Evolutionary conservation across 2,888 invertebrate genomes (phyloP).

Genomic region (Ormyrus pomaceus): DNA sequence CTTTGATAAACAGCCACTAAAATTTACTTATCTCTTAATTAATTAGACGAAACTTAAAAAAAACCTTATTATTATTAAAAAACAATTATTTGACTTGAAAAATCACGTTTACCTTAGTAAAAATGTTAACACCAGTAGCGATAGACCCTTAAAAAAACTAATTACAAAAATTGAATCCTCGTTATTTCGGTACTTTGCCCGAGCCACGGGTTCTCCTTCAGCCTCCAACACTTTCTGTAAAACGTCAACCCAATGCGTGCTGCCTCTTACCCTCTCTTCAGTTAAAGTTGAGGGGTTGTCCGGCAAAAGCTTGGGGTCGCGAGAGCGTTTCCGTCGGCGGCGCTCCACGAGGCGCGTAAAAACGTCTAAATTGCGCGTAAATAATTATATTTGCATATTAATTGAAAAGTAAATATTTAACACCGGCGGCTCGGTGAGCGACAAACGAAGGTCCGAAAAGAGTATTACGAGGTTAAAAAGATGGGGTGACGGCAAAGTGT

Average conservation of each 20-base stretch:
- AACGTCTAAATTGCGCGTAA: conserved; percentile 75
- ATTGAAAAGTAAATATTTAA: conserved; percentile 76
- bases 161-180: conserved; percentile 56
- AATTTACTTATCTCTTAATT: no score
- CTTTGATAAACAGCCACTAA: no score
- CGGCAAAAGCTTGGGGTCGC: conserved; percentile 40
- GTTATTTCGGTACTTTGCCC: conserved; percentile 46
- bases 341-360: conserved; percentile 67
- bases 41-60: background rate
- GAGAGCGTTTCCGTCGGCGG: conserved; percentile 52
- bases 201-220: conserved; percentile 22
- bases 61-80: background rate
- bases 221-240: conserved; percentile 1
- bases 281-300: conserved; percentile 23
- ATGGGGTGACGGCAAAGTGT: conserved; percentile 64
- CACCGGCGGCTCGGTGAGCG: conserved; percentile 60
- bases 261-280: conserved; percentile 4
- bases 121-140: background rate
- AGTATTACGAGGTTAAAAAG: conserved; percentile 46
- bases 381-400: conserved; percentile 76
- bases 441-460: conserved; percentile 53
- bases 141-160: conserved; percentile 38
- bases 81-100: background rate
- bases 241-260: conserved; percentile 39
- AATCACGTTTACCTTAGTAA: background rate